These are phyloP conservation scores for Laspeyria flexula DNA, from an alignment of 2,888 invertebrate genomes.

Conservation along the genomic window DNA sequence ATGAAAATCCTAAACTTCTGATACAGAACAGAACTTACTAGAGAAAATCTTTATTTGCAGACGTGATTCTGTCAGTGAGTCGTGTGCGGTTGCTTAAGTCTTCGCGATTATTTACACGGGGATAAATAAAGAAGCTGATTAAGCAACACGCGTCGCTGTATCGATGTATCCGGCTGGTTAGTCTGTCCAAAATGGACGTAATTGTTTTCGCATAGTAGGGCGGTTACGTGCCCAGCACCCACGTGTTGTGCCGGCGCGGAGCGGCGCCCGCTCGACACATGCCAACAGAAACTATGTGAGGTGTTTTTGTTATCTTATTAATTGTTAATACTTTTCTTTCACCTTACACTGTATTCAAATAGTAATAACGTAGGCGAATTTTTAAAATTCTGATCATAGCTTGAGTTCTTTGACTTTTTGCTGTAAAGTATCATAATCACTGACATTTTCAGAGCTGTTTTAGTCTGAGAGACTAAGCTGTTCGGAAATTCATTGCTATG, in stretches of 20 bases:
- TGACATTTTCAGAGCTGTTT: too few species aligned
- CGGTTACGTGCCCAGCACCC: slow-evolving; percentile 43
- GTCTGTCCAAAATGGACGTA: slow-evolving; percentile 23
- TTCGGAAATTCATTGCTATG: too few species aligned
- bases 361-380: background rate
- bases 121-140: slow-evolving; percentile 3
- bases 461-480: too few species aligned
- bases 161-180: slow-evolving; percentile 16
- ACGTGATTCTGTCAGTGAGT: background rate
- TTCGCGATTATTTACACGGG: background rate
- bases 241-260: slow-evolving; percentile 32
- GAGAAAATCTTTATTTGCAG: too few species aligned
- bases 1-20: too few species aligned
- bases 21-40: too few species aligned
- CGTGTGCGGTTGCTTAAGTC: too few species aligned
- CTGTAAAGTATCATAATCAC: background rate
- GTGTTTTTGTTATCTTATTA: slow-evolving; percentile 28
- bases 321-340: slow-evolving; percentile 26
- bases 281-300: slow-evolving; percentile 33
- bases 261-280: slow-evolving; percentile 39
- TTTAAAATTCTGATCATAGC: background rate
- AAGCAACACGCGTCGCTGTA: slow-evolving; percentile 6
- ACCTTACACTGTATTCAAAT: slow-evolving; percentile 13
- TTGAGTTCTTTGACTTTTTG: background rate
- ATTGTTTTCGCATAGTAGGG: slow-evolving; percentile 48